phyloP scores from a whole-genome alignment of 2,113 vertebrate genomes.

The Eurypyga helias region DNA sequence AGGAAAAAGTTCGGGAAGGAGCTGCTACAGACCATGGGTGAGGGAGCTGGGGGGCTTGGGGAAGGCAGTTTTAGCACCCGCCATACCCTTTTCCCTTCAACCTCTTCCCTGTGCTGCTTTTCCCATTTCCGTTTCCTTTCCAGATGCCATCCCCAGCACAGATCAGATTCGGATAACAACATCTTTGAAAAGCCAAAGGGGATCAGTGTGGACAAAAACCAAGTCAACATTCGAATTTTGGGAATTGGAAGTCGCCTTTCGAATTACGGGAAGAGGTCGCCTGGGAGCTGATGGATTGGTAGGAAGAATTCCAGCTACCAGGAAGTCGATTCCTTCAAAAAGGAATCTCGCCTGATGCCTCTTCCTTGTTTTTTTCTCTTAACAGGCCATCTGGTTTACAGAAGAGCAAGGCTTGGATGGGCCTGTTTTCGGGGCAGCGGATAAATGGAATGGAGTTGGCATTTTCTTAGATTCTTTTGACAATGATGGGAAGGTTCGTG shows the following conservation, averaged over 20 bases:
- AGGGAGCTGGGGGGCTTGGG: too few relatives aligned
- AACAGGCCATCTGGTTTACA: conserved; percentile 94
- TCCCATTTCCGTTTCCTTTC: too few relatives aligned
- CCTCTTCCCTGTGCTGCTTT: too few relatives aligned
- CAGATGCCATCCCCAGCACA: conserved; percentile 94
- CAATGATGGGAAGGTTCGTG: conserved; percentile 94
- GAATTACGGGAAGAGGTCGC: conserved; percentile 92
- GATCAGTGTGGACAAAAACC: conserved; percentile 92
- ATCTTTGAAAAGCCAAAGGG: conserved; percentile 93
- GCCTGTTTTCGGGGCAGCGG: conserved; percentile 92
- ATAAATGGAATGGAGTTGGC: conserved; percentile 93
- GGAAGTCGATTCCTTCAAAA: background rate
- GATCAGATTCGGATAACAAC: conserved; percentile 95
- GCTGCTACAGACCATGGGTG: too few relatives aligned
- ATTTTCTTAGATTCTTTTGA: conserved; percentile 99
- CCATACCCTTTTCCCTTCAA: too few relatives aligned
- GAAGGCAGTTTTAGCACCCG: too few relatives aligned
- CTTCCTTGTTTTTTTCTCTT: background rate
- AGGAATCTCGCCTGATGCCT: background rate
- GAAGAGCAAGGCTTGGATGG: conserved; percentile 89
- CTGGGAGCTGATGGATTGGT: conserved; percentile 97
- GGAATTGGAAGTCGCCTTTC: conserved; percentile 94
- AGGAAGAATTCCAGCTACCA: conserved; percentile 1
- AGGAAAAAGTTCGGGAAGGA: too few relatives aligned
- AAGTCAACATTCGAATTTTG: conserved; percentile 87